phyloP scores from a whole-genome alignment of 2,888 invertebrate species.

The Scaptomyza reducta region DNA sequence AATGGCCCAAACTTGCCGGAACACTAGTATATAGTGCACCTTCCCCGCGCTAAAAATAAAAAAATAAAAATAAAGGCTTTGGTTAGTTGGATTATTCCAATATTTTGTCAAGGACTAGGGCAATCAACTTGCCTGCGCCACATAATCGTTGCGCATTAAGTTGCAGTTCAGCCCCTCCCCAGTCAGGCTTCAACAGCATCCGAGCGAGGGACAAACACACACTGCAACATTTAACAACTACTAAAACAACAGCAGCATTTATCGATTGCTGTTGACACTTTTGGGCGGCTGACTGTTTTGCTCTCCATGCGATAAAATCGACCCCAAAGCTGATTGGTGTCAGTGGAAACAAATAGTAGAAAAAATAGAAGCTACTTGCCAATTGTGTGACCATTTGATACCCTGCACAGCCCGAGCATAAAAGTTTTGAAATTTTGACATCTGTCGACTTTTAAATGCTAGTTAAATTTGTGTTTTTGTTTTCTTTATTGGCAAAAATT shows the following conservation, averaged over 20 bases:
- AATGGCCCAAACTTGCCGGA: constrained; percentile 16
- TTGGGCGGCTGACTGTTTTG: constrained; percentile 20
- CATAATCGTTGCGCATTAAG: constrained; percentile 48
- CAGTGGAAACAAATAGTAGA: constrained; percentile 10
- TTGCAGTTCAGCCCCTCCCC: constrained; percentile 16
- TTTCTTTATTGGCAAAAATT: too few species aligned
- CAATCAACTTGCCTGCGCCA: constrained; percentile 39
- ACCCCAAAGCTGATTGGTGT: constrained; percentile 39
- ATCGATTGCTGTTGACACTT: constrained; percentile 76
- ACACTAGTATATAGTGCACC: constrained; percentile 12
- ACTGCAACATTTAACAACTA: constrained; percentile 48
- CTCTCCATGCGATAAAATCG: constrained; percentile 30
- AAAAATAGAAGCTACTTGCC: neutral
- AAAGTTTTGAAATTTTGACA: neutral
- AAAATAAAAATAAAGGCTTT: neutral
- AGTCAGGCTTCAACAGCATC: neutral
- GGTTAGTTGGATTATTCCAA: constrained; percentile 15
- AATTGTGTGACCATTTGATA: constrained; percentile 5
- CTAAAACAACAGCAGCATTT: constrained; percentile 50
- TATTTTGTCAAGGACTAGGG: constrained; percentile 25
- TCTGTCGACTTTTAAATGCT: neutral
- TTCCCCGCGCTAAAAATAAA: constrained; percentile 37
- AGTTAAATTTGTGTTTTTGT: neutral
- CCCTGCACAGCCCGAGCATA: constrained; percentile 20
- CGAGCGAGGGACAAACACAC: constrained; percentile 14